phyloP scores from a whole-genome alignment of 2,113 vertebrate genomes.

The Egretta garzetta region DNA sequence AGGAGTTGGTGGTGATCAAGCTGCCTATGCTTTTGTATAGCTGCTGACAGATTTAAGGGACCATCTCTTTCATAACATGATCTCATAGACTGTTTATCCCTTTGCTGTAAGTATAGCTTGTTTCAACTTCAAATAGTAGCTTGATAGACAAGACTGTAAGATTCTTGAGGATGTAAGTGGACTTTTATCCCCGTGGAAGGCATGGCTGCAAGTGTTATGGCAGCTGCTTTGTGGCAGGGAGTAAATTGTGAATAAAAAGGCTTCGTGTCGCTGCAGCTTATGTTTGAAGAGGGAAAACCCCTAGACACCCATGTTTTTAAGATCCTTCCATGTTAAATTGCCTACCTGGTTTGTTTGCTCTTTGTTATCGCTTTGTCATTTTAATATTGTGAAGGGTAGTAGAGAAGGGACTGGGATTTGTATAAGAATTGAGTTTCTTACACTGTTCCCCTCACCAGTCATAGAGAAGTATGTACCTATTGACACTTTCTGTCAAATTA shows the following conservation, averaged over 20 bases:
- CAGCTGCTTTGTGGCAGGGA: background rate
- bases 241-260: background rate
- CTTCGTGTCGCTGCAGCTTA: background rate
- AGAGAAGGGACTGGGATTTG: background rate
- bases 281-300: background rate
- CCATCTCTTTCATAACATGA: background rate
- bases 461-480: background rate
- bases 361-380: background rate
- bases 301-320: background rate
- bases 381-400: background rate
- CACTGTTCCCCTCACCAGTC: background rate
- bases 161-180: background rate
- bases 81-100: background rate
- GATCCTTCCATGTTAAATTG: background rate
- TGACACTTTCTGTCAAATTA: background rate
- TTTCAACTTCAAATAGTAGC: background rate
- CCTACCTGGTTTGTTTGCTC: background rate
- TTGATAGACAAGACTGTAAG: background rate
- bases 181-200: background rate
- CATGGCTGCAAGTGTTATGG: background rate
- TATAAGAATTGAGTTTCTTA: background rate
- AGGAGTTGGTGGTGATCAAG: background rate
- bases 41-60: conserved; percentile 7
- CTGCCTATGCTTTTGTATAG: background rate
- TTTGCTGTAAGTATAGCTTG: conserved; percentile 11